Evolutionary conservation across 1,140 invertebrate genomes (phyloP).

Genomic region (Heliconius hewitsoni): DNA sequence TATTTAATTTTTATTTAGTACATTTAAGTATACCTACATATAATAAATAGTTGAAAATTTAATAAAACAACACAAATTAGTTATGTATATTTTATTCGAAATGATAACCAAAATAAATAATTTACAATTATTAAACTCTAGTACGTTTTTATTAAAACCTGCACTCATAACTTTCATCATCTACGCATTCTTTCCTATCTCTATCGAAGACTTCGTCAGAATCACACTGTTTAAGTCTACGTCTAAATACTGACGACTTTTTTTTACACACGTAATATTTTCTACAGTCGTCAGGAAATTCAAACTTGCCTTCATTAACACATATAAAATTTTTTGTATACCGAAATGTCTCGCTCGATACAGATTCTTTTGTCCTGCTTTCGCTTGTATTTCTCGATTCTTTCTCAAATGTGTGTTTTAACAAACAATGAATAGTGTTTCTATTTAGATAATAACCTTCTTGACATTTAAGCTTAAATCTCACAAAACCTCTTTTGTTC

Average conservation of each 20-base stretch:
- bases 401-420: conserved; percentile 33
- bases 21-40: background rate
- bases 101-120: background rate
- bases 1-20: background rate
- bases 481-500: conserved; percentile 48
- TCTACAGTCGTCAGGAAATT: conserved; percentile 55
- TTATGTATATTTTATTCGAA: background rate
- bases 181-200: conserved; percentile 62
- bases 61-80: background rate
- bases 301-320: conserved; percentile 61
- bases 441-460: conserved; percentile 61
- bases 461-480: conserved; percentile 67
- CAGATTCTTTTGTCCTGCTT: conserved; percentile 34
- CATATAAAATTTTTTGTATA: conserved; percentile 48
- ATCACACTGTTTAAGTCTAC: conserved; percentile 60
- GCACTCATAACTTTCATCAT: conserved; percentile 64
- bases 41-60: background rate
- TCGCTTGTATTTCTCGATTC: conserved; percentile 41
- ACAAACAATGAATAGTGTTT: conserved; percentile 22
- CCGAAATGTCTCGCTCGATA: conserved; percentile 17
- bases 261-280: conserved; percentile 65
- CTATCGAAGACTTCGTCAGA: conserved; percentile 63
- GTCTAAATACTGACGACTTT: conserved; percentile 50
- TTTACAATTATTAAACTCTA: background rate
- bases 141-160: background rate